Evolutionary conservation across 37 sponge, comb jelly and placozoan genomes (phyloP).

Genomic region (Halisarca cf. caerulea): DNA sequence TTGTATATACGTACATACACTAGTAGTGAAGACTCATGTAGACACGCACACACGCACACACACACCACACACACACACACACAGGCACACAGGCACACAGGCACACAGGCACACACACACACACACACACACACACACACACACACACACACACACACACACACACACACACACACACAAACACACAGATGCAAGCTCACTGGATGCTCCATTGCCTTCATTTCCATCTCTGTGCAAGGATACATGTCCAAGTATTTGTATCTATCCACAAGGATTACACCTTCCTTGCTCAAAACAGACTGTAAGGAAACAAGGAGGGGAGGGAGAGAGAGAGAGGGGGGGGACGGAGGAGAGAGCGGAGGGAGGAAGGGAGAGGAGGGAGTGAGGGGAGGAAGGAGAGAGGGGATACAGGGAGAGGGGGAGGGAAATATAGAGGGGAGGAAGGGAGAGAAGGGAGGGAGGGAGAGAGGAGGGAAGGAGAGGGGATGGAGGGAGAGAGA

Average conservation of each 20-base stretch:
- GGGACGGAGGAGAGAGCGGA: too few relatives aligned
- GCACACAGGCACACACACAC: background rate
- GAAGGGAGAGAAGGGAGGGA: too few relatives aligned
- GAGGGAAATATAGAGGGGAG: too few relatives aligned
- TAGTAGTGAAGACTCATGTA: too few relatives aligned
- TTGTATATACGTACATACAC: too few relatives aligned
- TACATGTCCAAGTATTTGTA: conserved; percentile 87
- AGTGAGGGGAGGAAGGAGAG: too few relatives aligned
- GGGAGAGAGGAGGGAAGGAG: too few relatives aligned
- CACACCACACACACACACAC: background rate
- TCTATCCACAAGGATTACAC: conserved; percentile 81
- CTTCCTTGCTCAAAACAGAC: conserved; percentile 46
- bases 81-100: background rate
- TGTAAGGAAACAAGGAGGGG: conserved; percentile 16
- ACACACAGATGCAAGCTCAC: conserved; percentile 39
- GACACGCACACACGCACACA: conserved; percentile 4
- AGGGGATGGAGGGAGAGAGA: too few relatives aligned
- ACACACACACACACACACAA: background rate
- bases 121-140: conserved; percentile 43
- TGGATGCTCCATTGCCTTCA: conserved; percentile 86
- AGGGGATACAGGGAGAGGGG: too few relatives aligned
- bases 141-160: background rate
- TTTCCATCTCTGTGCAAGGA: conserved; percentile 81
- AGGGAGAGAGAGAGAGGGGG: background rate
- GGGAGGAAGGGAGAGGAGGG: too few relatives aligned